These are phyloP conservation scores for Microctenopoma steveboyesi DNA, from an alignment of 2,797 vertebrate species.

Conservation along the genomic window DNA sequence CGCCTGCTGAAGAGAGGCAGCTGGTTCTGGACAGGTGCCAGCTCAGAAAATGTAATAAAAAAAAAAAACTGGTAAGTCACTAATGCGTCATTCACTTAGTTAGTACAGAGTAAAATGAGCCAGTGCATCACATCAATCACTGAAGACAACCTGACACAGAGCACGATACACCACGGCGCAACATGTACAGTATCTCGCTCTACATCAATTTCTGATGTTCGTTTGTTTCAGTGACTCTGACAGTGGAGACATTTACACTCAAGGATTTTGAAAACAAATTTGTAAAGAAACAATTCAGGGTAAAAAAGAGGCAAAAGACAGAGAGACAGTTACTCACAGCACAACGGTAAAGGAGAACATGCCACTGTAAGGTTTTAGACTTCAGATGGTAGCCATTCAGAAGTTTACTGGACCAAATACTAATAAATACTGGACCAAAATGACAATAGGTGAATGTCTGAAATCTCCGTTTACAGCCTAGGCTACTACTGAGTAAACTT, in stretches of 20 bases:
- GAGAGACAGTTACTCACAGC: not conserved
- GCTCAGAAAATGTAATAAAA: constrained; percentile 75
- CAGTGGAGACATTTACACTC: not conserved
- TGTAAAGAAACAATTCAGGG: not conserved
- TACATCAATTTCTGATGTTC: constrained; percentile 20
- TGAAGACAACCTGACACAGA: constrained; percentile 65
- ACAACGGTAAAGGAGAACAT: not conserved
- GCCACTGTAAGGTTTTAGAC: not conserved
- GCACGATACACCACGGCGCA: constrained; percentile 45
- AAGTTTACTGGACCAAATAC: too few species aligned
- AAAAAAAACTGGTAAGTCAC: constrained; percentile 78
- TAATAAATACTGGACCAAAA: too few species aligned
- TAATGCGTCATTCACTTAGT: constrained; percentile 76
- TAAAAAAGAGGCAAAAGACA: not conserved
- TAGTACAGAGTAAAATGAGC: constrained; percentile 68
- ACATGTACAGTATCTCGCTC: constrained; percentile 42
- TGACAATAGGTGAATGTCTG: too few species aligned
- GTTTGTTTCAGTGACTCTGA: not conserved
- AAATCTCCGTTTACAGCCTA: too few species aligned
- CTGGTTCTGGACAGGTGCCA: constrained; percentile 68
- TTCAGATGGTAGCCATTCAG: not conserved
- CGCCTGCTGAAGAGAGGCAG: constrained; percentile 75
- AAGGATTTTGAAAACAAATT: not conserved
- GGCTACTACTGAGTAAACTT: too few species aligned
- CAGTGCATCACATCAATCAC: constrained; percentile 67